Evolutionary conservation across 37 sponge, comb jelly and placozoan species (phyloP), one percentile per base, ranked within the genome.

Genomic region (Diacarnus erythraeanus): DNA sequence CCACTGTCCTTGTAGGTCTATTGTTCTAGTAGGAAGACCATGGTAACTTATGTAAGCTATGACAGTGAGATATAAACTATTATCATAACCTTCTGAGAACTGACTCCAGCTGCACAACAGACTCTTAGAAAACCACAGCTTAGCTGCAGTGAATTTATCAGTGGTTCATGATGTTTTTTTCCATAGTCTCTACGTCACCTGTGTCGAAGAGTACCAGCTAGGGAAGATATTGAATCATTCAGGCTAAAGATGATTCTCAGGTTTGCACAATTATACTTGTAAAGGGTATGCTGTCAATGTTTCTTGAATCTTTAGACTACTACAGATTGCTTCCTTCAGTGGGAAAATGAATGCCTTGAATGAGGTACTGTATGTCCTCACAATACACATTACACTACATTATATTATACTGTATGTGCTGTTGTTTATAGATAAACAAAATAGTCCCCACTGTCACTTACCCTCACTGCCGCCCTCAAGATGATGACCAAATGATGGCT

Each of bases 271-370:
- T 9, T 9, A 36, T 17, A 69, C 38, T 69, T 15, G 71, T 69
- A 35, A 38, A 39, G 2, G 27, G 1, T 59, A 1, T 38, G 41
- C 15, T 65, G 44, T 64, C 8, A 18, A 9, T 64, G 35, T 44
- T n/a, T 34, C 2, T 54, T 61, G 42, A 10, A 21, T 57, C 23
- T 68, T 41, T 57, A 90, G 92, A 51, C 64, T 98, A 70, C 72
- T 98, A 42, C 91, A 95, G 44, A 89, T 90, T 26, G 74, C 91
- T 39, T 93, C 94, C 56, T 98, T 98, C 87, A 95, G 87, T 84
- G 98, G 98, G n/a, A 98, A 98, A 69, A 98, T 98, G 98, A 95
- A 95, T 82, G 98, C 98, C 21, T 82, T 98, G 36, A 98, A 98
- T 83, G 96, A 98, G 84, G 86, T 96, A 51, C 31, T 60, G 27